A percentile compares a stretch with the other conserved stretches of the same genome.
phyloP scores from a whole-genome alignment of 2,797 vertebrate genomes.

The Spatula clypeata region DNA sequence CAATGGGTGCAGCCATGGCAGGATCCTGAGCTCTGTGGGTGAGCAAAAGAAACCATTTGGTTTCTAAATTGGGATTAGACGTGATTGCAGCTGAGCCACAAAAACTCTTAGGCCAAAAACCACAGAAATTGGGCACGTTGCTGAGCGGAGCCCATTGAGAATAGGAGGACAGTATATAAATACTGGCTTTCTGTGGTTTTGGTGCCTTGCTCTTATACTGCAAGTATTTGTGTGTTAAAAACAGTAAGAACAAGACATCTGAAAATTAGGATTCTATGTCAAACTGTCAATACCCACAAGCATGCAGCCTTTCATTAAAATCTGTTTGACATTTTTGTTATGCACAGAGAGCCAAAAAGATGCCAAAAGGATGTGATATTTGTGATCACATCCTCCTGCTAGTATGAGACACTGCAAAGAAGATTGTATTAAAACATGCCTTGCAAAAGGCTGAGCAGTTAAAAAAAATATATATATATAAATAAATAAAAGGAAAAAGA shows the following conservation, averaged over 20 bases:
- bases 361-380: constrained; percentile 84
- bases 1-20: not conserved
- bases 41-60: constrained; percentile 46
- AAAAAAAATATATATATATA: not conserved
- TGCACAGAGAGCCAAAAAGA: constrained; percentile 80
- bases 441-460: constrained; percentile 66
- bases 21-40: not conserved
- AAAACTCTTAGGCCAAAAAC: constrained; percentile 25
- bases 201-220: constrained; percentile 39
- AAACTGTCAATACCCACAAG: constrained; percentile 83
- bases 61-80: constrained; percentile 57
- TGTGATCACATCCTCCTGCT: constrained; percentile 83
- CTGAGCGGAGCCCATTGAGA: not conserved
- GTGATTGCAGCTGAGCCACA: not conserved
- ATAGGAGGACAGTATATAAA: not conserved
- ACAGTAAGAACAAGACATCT: constrained; percentile 81
- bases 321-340: constrained; percentile 87
- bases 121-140: not conserved
- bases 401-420: constrained; percentile 74
- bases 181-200: not conserved
- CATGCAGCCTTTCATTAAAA: constrained; percentile 85
- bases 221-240: constrained; percentile 73
- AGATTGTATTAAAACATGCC: constrained; percentile 68
- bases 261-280: constrained; percentile 82
- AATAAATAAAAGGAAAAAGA: constrained; percentile 4